Base-by-base conservation (phyloP, 2,888 invertebrate species). In the Sphaerophoria rueppellii region DNA sequence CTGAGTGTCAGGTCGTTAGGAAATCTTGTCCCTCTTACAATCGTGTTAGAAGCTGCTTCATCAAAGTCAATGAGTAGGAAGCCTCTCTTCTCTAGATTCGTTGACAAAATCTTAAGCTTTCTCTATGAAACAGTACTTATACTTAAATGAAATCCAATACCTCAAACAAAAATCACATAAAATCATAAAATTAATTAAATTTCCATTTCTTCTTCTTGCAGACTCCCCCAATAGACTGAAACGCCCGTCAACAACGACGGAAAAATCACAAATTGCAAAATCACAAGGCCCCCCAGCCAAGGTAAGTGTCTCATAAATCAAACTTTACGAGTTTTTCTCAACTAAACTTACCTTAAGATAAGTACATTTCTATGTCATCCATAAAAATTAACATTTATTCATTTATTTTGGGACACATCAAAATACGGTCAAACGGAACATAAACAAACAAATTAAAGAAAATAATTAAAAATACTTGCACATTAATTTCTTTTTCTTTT, bases 221-320 rank as follows among this genome's bases (percentile, higher is more conserved):
- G 90, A 89, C 87, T 88, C 89, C n/a, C 88, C 89, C 81, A 89
- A 89, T 81, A 88, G 90, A 88, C 88, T 90, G 87, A 90, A 89
- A 71, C 89, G 89, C 70, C 82, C 89, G 40, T 88, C 89, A 65
- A 82, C 89, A 61, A 87, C 88, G 60, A 82, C 87, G 52, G 90
- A 90, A 76, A 89, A 90, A 82, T 82, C 89, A 43, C 88, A 89
- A 87, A 88, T 89, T 50, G 83, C 89, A 70, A 90, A 90, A 87
- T 72, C 89, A 6, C 76, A 88, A 71, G 90, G 89, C 86, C 89
- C 90, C 58, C 90, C 90, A 24, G 76, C 90, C 24, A 90, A 90
- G 88, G 90, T 90, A 88, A 88, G 89, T 87, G 32, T 58, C 6
- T 24, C 1, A 24, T 24, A 24, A 24, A 24, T 24, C 24, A 24